Conservation (phyloP, 2,797 vertebrate genomes). For the Mormyrus hasselquistii region DNA sequence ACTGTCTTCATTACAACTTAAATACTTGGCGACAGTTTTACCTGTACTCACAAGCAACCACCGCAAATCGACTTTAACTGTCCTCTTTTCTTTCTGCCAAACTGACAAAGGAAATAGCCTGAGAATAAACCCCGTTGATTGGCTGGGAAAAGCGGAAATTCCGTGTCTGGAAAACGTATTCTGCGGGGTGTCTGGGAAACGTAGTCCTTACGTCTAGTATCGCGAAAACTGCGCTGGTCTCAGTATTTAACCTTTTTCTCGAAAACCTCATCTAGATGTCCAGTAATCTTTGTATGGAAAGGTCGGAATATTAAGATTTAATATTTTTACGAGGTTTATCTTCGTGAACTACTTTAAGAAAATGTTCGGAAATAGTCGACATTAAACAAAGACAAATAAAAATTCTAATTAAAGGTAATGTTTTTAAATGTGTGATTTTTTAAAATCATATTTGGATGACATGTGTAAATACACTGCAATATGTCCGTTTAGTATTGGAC, state of each 20-base stretch:
- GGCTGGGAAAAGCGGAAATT: conserved; percentile 16
- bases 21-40: conserved; percentile 18
- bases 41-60: conserved; percentile 23
- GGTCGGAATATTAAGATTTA: neutral
- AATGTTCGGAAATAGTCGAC: neutral
- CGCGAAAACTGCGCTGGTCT: neutral
- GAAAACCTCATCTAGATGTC: neutral
- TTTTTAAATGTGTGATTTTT: neutral
- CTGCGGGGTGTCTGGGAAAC: neutral
- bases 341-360: neutral
- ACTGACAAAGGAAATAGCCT: conserved; percentile 37
- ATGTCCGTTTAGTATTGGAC: neutral
- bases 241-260: neutral
- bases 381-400: neutral
- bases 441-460: neutral
- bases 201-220: conserved; percentile 5
- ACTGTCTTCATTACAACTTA: neutral
- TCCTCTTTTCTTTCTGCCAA: conserved; percentile 33
- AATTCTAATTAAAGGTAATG: neutral
- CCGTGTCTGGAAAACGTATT: neutral
- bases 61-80: conserved; percentile 28
- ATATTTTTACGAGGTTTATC: neutral
- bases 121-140: conserved; percentile 28
- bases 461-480: neutral
- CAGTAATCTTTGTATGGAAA: neutral